Base-by-base conservation (phyloP, 2,797 vertebrate species). In the Ptychadena robeensis region DNA sequence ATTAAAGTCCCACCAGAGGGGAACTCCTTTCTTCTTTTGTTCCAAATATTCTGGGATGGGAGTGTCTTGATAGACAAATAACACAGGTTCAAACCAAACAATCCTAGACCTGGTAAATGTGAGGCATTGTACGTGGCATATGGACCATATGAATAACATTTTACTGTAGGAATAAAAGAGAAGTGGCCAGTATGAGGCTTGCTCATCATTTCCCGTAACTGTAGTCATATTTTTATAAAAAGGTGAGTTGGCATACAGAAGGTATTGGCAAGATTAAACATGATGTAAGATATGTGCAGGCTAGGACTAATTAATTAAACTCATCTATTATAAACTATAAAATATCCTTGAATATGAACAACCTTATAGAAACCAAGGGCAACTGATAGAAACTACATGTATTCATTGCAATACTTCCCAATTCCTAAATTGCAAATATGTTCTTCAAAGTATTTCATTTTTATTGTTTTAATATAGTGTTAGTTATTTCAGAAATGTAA, bases 241-340 rank as follows among this genome's bases (percentile, higher is more conserved):
- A 10, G 22, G 8, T 63, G n/a, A 10, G 7, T 22, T 28, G 61
- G 14, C 34, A 37, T 61, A n/a, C 25, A 75, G 34, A 15, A 40
- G 27, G 15, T 28, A 25, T 22, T 75, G 34, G 57, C 34, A 74
- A 30, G 57, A 75, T 75, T 37, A 59, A 63, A 73, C 9, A 74
- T n/a, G n/a, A 18, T 37, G 14, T 63, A 27, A 34, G 53, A 28
- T 37, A 61, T 25, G 34, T 75, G 9, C 34, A 64, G 40, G 73
- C 59, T 76, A 31, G 2, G 38, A 59, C 73, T 65, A 65, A 64
- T 76, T 64, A 76, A 76, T 65, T 64, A 61, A 40, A 40, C 25
- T 28, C 35, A 38, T 61, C 8, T 15, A 61, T 74, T 59, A 22
- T 38, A 35, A 74, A 59, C n/a, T 15, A 28, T 4, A n/a, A 25